Conservation (phyloP, 2,113 vertebrate species). For the Anas platyrhynchos region DNA sequence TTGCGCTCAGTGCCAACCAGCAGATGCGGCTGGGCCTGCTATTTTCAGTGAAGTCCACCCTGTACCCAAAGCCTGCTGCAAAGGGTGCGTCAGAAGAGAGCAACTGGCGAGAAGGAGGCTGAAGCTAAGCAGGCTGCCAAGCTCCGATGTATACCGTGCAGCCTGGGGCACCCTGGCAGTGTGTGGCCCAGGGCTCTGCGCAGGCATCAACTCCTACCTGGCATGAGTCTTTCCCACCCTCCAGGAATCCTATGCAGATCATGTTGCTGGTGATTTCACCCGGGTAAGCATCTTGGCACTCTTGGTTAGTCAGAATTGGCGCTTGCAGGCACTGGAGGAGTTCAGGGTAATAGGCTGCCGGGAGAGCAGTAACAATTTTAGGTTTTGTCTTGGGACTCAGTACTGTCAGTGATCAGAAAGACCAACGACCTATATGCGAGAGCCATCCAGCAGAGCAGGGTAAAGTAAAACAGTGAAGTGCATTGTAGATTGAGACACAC, state of each 20-base stretch:
- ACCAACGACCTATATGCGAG: background rate
- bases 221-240: slow-evolving; percentile 88
- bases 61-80: background rate
- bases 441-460: background rate
- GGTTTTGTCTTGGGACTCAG: background rate
- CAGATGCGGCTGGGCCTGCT: background rate
- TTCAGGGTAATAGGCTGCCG: slow-evolving; percentile 77
- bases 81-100: background rate
- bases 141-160: background rate
- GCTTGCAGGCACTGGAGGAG: slow-evolving; percentile 79
- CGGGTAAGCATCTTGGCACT: slow-evolving; percentile 76
- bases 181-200: background rate
- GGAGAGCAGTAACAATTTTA: background rate
- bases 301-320: slow-evolving; percentile 77
- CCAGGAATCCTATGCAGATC: slow-evolving; percentile 83
- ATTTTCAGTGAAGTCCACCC: background rate
- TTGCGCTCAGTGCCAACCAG: too few relatives aligned
- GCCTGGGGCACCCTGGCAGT: background rate
- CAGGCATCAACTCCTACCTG: slow-evolving; percentile 71
- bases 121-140: background rate
- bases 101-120: background rate
- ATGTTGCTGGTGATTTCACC: slow-evolving; percentile 83
- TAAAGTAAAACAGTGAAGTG: background rate
- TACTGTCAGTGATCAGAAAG: background rate
- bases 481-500: background rate